phyloP scores from a whole-genome alignment of 2,113 vertebrate genomes.

The Cephalopholis sonnerati region DNA sequence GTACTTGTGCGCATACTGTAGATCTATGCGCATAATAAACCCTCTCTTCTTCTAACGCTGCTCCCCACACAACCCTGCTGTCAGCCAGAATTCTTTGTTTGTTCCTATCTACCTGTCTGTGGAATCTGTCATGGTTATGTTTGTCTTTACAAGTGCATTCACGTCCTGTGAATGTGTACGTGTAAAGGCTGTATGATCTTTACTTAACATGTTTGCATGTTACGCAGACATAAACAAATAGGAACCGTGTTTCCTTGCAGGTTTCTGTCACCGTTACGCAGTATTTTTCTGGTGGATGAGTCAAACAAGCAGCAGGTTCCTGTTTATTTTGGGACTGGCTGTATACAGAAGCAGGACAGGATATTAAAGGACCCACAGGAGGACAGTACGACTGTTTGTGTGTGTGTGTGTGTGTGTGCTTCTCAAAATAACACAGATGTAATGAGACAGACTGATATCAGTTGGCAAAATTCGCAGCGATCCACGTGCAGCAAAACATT shows the following conservation, averaged over 20 bases:
- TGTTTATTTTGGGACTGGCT: constrained; percentile 56
- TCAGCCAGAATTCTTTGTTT: not conserved
- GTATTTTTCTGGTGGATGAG: constrained; percentile 22
- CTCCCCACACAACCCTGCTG: not conserved
- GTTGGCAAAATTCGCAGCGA: not conserved
- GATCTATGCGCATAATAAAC: constrained; percentile 11
- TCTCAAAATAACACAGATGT: constrained; percentile 12
- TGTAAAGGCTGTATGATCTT: too few relatives aligned
- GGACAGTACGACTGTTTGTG: not conserved
- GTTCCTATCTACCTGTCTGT: not conserved
- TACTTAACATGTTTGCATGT: too few relatives aligned
- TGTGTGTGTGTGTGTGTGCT: not conserved
- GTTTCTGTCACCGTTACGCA: not conserved
- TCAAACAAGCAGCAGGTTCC: constrained; percentile 45
- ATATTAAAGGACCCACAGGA: constrained; percentile 40
- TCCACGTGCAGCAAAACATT: not conserved
- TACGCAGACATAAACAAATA: not conserved
- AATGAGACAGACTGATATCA: constrained; percentile 27
- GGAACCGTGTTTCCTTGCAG: not conserved
- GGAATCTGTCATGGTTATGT: too few relatives aligned
- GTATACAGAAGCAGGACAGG: constrained; percentile 44
- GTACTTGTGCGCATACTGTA: not conserved
- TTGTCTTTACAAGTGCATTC: not conserved
- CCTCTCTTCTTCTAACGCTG: not conserved
- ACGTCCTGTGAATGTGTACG: not conserved